phyloP scores from a whole-genome alignment of 2,113 vertebrate species.

The Pseudopipra pipra region DNA sequence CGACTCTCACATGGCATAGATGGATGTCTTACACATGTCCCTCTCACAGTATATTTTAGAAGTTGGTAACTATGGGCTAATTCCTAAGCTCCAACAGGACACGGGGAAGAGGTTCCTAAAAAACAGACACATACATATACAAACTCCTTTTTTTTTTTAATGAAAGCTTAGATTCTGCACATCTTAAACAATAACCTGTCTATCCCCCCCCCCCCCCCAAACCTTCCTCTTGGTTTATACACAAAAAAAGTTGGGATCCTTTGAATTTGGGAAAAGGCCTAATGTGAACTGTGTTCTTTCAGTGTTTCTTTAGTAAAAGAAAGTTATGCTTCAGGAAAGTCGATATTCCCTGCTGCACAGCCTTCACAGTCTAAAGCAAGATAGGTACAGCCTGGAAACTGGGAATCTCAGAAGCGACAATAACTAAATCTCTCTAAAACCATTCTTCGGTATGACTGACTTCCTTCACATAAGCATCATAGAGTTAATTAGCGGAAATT shows the following conservation, averaged over 20 bases:
- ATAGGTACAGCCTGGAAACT: not conserved
- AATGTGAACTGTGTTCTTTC: not conserved
- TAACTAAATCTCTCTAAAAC: not conserved
- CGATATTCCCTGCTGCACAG: not conserved
- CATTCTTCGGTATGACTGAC: not conserved
- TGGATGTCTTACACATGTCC: not conserved
- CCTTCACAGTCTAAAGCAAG: not conserved
- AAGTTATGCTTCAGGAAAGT: not conserved
- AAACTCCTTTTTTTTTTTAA: not conserved
- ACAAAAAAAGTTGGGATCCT: not conserved
- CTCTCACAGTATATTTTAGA: not conserved
- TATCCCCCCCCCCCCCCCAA: not conserved
- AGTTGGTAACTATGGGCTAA: not conserved
- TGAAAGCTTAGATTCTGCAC: not conserved
- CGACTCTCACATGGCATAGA: not conserved
- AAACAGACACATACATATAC: not conserved
- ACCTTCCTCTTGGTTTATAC: not conserved
- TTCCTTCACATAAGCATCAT: not conserved
- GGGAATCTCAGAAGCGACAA: not conserved
- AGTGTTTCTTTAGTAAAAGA: not conserved
- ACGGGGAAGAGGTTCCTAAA: not conserved
- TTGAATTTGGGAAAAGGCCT: not conserved
- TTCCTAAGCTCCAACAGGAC: not conserved
- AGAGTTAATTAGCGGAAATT: not conserved
- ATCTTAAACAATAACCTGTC: not conserved